These are phyloP conservation scores for Notoglanidium macrostoma DNA, from an alignment of 2,797 vertebrate species.

Conservation along the genomic window DNA sequence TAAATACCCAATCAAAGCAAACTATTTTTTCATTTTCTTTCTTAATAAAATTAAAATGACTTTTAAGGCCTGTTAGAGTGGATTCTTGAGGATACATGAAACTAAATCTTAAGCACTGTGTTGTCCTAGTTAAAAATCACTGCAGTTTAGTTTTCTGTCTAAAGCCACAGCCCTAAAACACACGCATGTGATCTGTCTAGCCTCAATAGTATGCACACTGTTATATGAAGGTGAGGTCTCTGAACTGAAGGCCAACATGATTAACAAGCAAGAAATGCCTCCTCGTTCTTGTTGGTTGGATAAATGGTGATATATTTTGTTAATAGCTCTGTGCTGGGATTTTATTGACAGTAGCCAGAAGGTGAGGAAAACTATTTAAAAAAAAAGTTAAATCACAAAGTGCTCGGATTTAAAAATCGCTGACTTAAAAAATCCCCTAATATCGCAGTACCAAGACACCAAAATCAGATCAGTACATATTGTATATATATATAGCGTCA, in stretches of 20 bases:
- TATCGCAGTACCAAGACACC: background rate
- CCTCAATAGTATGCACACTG: background rate
- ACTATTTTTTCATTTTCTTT: background rate
- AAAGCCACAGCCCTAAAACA: background rate
- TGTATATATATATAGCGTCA: background rate
- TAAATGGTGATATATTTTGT: background rate
- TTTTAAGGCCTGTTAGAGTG: background rate
- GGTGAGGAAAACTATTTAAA: too few species aligned
- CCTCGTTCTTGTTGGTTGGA: background rate
- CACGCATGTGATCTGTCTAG: background rate
- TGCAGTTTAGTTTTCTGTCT: background rate
- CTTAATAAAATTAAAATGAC: background rate
- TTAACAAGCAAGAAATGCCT: background rate
- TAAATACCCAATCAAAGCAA: constrained; percentile 47
- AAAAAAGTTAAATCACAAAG: background rate
- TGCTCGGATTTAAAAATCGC: background rate
- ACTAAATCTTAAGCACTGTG: background rate
- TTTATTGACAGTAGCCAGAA: too few species aligned
- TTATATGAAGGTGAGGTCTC: background rate
- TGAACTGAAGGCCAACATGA: background rate
- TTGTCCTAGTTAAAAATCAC: background rate
- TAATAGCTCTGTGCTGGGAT: too few species aligned
- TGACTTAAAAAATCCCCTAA: too few species aligned
- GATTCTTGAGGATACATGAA: constrained; percentile 7
- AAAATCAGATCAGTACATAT: background rate